Base-by-base conservation (phyloP, 2,797 vertebrate genomes). In the Acomys russatus region DNA sequence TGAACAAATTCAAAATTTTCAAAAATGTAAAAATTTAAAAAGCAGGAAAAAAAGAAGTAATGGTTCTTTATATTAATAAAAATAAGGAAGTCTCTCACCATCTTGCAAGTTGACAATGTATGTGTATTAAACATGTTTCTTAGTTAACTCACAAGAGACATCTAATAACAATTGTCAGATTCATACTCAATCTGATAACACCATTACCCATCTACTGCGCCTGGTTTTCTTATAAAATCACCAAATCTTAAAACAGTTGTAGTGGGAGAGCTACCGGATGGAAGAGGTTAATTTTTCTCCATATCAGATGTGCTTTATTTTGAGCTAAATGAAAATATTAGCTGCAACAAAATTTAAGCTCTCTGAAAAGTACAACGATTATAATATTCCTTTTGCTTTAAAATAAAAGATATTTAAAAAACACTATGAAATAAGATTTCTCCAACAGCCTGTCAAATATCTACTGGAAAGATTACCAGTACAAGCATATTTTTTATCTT, bases 171-270 rank as follows among this genome's bases (percentile, higher is more conserved):
- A 20, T 88, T 33, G 38, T 20, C 49, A 70, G 68, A 49, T 74
- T 14, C 25, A 2, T 93, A 56, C 51, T 92, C 38, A 78, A 51
- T 10, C 44, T 51, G 3, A 68, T 74, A 80, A n/a, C 4, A 25
- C 23, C n/a, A 85, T 6, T 8, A 7, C 22, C 28, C 3, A 71
- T 7, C 1, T 35, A 7, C 1, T 44, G 20, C 17, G 0, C 3
- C 23, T 76, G 15, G 9, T 18, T 49, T 38, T 7, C 20, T 54
- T 18, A 0, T 1, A 51, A 61, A 22, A 70, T 44, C 1, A 15
- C 12, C 22, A 30, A 25, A 1, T 87, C 1, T 28, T 23, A 2
- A 5, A 5, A 9, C 6, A 28, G 63, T 15, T 20, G 1, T 44
- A 11, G 7, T 33, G 38, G 38, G 54, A 33, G 79, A 83, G 38